Evolutionary conservation across 2,888 invertebrate species (phyloP), one percentile per base, ranked within the genome.

Genomic region (Aleiodes testaceus): DNA sequence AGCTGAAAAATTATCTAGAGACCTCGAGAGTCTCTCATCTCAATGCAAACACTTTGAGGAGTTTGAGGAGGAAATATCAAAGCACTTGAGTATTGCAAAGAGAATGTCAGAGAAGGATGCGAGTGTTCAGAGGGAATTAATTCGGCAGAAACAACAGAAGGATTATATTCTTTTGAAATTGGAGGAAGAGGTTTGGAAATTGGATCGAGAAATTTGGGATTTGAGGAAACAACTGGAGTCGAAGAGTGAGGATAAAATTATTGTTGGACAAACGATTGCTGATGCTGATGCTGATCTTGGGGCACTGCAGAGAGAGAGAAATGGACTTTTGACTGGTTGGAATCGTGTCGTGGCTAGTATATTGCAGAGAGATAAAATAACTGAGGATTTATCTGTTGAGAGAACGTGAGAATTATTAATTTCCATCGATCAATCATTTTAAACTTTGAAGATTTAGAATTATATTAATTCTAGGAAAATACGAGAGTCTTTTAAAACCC

Each of bases 201-300:
- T 93, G 16, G 93, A 94, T 82, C 90, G 89, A 0, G 92, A 93
- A 81, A 82, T 93, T 66, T 90, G 91, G 75, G 88, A 91, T 75
- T 90, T 93, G 74, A 88, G 90, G 64, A 91, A 92, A 75, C 94
- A 95, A 81, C 84, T 92, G 22, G 88, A 90, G 14, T 89, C 93
- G 1, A 93, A 93, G 82, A 90, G 90, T 59, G 88, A 88, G 3
- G 92, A 93, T 79, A 90, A 92, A 81, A 90, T 91, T 72, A 85
- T 88, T 12, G 80, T 91, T 14, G 89, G 89, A 47, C 89, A 89
- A 79, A 88, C 92, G 83, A 90, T 93, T 30, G 91, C 92, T 0
- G 90, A 92, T 74, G 92, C 92, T n/a, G 92, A 92, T 73, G 91
- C 92, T 0, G 94, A 95, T 81, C 87, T 95, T 20, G 93, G 94